Evolutionary conservation across 30 jellyfish, hydroid and myxozoan genomes (phyloP).

Genomic region (Hydractinia symbiolongicarpus): DNA sequence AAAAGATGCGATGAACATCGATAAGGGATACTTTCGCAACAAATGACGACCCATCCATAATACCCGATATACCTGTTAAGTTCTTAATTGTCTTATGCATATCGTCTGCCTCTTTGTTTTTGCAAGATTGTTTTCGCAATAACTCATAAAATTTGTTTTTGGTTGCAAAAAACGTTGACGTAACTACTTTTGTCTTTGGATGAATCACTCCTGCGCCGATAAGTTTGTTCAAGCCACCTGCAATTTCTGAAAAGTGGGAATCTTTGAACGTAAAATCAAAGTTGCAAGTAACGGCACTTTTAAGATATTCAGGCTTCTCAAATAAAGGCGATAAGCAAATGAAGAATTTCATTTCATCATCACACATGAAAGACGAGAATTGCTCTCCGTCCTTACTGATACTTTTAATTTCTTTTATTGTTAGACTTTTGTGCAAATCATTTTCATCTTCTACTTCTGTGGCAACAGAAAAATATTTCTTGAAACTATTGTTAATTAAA

Average conservation of each 20-base stretch:
- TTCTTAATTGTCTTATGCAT: background rate
- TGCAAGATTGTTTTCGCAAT: background rate
- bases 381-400: background rate
- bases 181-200: background rate
- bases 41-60: background rate
- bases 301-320: background rate
- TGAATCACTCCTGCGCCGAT: background rate
- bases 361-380: background rate
- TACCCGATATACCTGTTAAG: background rate
- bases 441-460: background rate
- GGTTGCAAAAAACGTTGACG: background rate
- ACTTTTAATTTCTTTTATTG: background rate
- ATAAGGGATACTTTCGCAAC: background rate
- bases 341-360: background rate
- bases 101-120: background rate
- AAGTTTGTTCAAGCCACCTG: background rate
- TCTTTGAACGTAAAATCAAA: background rate
- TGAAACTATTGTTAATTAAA: background rate
- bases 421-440: background rate
- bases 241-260: background rate
- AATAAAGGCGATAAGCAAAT: background rate
- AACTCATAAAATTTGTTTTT: background rate
- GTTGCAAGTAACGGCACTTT: background rate
- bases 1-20: background rate
- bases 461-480: conserved; percentile 10